Conservation (phyloP, 2,113 vertebrate species). For the Pachyramphus minor region DNA sequence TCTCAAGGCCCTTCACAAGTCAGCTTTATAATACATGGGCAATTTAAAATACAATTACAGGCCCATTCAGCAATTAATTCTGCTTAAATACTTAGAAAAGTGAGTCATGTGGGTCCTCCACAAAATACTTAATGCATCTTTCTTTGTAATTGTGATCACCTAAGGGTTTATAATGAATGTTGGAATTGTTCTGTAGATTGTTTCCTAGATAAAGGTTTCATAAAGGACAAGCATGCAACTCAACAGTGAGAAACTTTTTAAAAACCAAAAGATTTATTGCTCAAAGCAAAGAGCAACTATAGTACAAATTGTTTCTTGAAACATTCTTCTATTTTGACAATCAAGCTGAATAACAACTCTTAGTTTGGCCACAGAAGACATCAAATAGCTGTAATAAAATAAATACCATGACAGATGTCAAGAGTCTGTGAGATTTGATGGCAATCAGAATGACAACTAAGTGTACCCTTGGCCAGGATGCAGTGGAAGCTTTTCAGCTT, state of each 20-base stretch:
- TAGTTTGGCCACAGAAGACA: not conserved
- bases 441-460: rapidly evolving
- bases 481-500: not conserved
- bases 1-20: not conserved
- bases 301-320: not conserved
- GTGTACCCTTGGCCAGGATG: not conserved
- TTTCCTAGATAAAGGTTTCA: not conserved
- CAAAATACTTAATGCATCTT: not conserved
- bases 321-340: not conserved
- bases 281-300: not conserved
- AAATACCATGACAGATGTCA: not conserved
- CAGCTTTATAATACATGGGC: not conserved
- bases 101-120: not conserved
- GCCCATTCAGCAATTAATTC: not conserved
- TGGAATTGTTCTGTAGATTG: not conserved
- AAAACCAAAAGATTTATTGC: not conserved
- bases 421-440: not conserved
- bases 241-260: not conserved
- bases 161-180: not conserved
- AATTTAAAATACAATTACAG: not conserved
- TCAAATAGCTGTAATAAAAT: not conserved
- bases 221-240: not conserved
- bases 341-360: not conserved
- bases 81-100: not conserved
- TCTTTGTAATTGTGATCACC: not conserved